phyloP scores from a whole-genome alignment of 2,113 vertebrate genomes.

The Elachura formosa region DNA sequence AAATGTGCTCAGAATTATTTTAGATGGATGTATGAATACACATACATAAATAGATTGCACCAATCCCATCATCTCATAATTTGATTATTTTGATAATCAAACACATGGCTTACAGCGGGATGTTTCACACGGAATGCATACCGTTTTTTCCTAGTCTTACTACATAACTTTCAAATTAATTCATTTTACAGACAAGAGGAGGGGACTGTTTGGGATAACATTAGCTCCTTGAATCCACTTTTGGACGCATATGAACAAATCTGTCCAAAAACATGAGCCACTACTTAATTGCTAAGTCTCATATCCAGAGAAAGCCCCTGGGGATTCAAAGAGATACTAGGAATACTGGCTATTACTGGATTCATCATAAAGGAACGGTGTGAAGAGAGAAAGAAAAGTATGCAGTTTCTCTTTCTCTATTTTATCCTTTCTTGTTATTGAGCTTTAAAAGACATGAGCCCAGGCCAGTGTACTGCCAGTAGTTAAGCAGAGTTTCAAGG shows the following conservation, averaged over 20 bases:
- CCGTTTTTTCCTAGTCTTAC: background rate
- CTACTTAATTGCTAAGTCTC: background rate
- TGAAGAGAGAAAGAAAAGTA: background rate
- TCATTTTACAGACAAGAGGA: background rate
- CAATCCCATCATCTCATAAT: background rate
- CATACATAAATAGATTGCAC: background rate
- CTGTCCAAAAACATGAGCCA: background rate
- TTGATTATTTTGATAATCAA: background rate
- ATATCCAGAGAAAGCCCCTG: background rate
- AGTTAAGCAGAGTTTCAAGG: background rate
- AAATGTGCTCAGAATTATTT: background rate
- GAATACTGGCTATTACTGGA: background rate
- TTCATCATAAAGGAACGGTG: background rate
- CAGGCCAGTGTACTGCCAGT: background rate
- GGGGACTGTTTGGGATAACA: background rate
- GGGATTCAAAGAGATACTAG: background rate
- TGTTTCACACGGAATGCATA: background rate
- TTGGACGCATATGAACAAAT: background rate
- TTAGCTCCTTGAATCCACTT: background rate
- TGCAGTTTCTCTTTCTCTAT: background rate
- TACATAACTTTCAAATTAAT: background rate
- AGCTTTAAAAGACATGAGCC: background rate
- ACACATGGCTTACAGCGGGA: background rate
- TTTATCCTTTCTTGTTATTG: background rate
- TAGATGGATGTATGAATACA: background rate